Evolutionary conservation across 2,113 vertebrate genomes (phyloP), one percentile per base, ranked within the genome.

Genomic region (Oncorhynchus tshawytscha): DNA sequence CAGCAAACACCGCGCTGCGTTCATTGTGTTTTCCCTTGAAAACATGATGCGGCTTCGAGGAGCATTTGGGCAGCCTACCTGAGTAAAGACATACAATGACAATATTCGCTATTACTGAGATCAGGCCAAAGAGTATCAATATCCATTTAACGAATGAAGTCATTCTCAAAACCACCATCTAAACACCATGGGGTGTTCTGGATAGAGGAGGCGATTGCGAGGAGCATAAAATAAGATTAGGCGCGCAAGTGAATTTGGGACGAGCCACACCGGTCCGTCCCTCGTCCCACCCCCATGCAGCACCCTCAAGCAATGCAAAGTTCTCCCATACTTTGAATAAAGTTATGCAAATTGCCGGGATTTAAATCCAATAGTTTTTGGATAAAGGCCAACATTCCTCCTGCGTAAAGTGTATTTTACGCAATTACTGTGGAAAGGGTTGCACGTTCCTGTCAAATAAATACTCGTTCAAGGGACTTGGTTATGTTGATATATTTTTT

Each of bases 1-100:
- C 96, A 0, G 94, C 94, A 74, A 98, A 97, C 1, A 95, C 88
- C 51, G 86, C 75, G 89, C 92, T 93, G 67, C 90, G 89, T 70
- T 84, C 81, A 1, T 91, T 81, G 49, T 91, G 93, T 12, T 85
- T 73, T 34, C 49, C 75, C 29, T 6, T 48, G 25, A 81, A 29
- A 1, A 74, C 51, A 27, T 49, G 59, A 2, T 72, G 71, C 2
- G 69, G 25, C 20, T 70, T 45, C 22, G 25, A 54, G 3, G 78
- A 68, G 49, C 88, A 89, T 84, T 81, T 85, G 13, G 86, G 78
- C 49, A 70, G 71, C 71, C 59, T 81, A 16, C 73, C 75, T 0
- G 86, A 86, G 77, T 85, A 70, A 20, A 92, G 70, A 34, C 82
- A 76, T 2, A 94, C 83, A 49, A 94, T 74, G 22, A 90, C 86